These are phyloP conservation scores for Paratilapia polleni DNA, from an alignment of 2,113 vertebrate genomes.

Conservation along the genomic window DNA sequence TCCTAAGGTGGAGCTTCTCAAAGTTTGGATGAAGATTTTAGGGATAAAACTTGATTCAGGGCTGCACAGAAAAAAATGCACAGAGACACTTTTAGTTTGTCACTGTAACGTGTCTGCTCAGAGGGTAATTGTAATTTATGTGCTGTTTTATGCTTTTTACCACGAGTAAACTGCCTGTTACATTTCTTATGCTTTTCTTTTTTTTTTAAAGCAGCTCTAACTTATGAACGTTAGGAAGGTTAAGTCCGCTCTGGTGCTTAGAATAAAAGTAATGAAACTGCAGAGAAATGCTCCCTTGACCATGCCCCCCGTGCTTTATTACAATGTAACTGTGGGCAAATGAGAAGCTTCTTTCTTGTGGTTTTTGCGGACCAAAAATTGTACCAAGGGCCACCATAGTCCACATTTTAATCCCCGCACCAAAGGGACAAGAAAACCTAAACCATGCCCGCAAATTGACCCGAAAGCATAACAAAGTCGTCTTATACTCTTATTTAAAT, in stretches of 20 bases:
- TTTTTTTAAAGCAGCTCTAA: neutral
- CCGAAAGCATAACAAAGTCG: no score
- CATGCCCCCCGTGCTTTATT: neutral
- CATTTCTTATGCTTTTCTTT: neutral
- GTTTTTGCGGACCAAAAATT: accelerated
- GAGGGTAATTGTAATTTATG: neutral
- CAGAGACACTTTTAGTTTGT: no score
- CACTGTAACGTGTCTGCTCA: no score
- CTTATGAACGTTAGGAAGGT: neutral
- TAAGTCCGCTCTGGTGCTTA: neutral
- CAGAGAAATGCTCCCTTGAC: neutral
- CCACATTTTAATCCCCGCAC: neutral
- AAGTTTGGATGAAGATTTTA: no score
- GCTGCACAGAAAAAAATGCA: no score
- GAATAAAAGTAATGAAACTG: neutral
- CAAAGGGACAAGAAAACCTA: accelerated
- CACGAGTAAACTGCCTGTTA: neutral
- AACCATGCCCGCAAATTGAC: neutral
- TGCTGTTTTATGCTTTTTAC: neutral
- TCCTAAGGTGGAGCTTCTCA: no score
- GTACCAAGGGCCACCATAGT: no score
- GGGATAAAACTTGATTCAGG: no score
- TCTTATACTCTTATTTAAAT: no score
- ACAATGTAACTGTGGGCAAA: neutral
- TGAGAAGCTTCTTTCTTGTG: neutral